Conservation (phyloP, 2,113 vertebrate genomes). For the Ictalurus furcatus region DNA sequence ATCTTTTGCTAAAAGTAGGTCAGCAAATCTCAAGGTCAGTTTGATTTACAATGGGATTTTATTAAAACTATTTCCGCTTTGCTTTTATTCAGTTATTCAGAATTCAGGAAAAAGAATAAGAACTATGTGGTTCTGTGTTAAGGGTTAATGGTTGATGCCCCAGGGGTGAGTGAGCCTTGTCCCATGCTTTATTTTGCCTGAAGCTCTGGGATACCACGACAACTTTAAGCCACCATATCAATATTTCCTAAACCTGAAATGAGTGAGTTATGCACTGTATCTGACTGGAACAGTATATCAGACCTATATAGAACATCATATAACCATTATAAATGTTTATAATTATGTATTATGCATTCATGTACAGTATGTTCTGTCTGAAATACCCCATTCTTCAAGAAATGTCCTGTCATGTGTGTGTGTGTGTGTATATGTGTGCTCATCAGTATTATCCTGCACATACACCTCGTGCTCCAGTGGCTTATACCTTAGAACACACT, state of each 20-base stretch:
- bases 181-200: slow-evolving; percentile 60
- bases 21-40: slow-evolving; percentile 51
- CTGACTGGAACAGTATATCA: neutral
- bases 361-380: neutral
- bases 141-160: slow-evolving; percentile 53
- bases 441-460: neutral
- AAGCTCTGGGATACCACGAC: slow-evolving; percentile 61
- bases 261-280: slow-evolving; percentile 40
- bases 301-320: neutral
- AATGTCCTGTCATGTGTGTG: neutral
- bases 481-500: slow-evolving; percentile 57
- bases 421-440: slow-evolving; percentile 29
- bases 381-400: neutral
- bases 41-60: slow-evolving; percentile 36
- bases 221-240: slow-evolving; percentile 56
- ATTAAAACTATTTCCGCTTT: slow-evolving; percentile 1
- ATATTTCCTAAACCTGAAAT: slow-evolving; percentile 28
- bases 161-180: slow-evolving; percentile 56
- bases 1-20: slow-evolving; percentile 18
- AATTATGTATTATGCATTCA: neutral
- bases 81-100: neutral
- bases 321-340: neutral
- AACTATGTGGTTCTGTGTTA: slow-evolving; percentile 18
- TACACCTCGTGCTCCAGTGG: neutral
- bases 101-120: neutral